phyloP scores from a whole-genome alignment of 2,888 invertebrate species.

The Lithophane semibrunnea region DNA sequence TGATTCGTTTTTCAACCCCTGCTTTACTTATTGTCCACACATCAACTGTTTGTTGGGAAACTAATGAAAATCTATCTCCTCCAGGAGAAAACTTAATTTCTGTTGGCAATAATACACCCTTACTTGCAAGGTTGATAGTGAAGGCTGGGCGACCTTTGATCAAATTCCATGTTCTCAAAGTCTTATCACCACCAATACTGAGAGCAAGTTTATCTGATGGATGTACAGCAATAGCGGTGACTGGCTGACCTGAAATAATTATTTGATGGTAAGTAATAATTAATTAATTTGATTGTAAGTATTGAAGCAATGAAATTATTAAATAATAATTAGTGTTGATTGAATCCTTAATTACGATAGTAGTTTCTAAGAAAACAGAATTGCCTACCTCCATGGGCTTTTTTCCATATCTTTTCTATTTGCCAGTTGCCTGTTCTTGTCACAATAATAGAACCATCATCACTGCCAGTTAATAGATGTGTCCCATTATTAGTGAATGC shows the following conservation, averaged over 20 bases:
- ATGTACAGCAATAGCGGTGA: conserved; percentile 95
- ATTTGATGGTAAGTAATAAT: background rate
- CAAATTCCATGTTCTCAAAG: conserved; percentile 97
- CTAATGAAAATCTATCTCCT: conserved; percentile 94
- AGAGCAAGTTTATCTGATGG: conserved; percentile 97
- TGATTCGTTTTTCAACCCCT: conserved; percentile 92
- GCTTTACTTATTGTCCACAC: conserved; percentile 95
- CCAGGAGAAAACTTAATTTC: conserved; percentile 93
- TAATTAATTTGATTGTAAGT: background rate
- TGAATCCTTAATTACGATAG: background rate
- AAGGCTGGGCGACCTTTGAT: conserved; percentile 97
- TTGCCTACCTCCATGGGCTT: conserved; percentile 93
- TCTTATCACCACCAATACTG: conserved; percentile 95
- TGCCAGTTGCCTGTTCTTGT: conserved; percentile 96
- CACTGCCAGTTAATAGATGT: conserved; percentile 95
- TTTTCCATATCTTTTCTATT: conserved; percentile 94
- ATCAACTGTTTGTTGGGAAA: conserved; percentile 93
- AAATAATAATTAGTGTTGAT: background rate
- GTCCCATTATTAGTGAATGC: conserved; percentile 94
- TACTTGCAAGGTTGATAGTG: conserved; percentile 95
- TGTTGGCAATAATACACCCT: conserved; percentile 88
- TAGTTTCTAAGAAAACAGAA: conserved; percentile 1
- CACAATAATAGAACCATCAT: conserved; percentile 95
- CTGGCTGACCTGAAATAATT: conserved; percentile 88
- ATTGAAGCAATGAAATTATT: background rate